Evolutionary conservation across 1,140 invertebrate genomes (phyloP).

Genomic region (Drosophila littoralis): DNA sequence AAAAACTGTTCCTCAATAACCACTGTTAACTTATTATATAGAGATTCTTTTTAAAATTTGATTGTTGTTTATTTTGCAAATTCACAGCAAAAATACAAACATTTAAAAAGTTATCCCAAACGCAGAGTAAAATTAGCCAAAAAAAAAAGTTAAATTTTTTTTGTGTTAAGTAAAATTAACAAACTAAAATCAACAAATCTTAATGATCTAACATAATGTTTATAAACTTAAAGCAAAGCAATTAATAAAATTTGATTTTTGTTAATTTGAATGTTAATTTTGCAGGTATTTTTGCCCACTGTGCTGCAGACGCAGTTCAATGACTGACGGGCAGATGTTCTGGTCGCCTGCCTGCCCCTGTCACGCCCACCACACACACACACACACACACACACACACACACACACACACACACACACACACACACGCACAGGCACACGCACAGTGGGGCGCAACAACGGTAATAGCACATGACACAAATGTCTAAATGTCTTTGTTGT

Average conservation of each 20-base stretch:
- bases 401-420: constrained; percentile 44
- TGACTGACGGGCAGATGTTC: constrained; percentile 66
- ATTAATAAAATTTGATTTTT: not conserved
- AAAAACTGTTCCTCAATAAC: no score
- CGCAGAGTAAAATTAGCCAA: not conserved
- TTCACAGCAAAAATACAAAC: no score
- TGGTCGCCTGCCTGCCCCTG: constrained; percentile 31
- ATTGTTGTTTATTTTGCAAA: no score
- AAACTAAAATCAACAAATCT: no score
- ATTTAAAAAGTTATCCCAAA: not conserved
- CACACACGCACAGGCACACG: constrained; percentile 20
- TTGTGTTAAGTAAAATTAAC: no score
- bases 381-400: constrained; percentile 25
- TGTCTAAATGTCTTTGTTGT: constrained; percentile 47
- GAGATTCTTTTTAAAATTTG: no score
- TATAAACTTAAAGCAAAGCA: no score
- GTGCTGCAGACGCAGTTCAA: constrained; percentile 64
- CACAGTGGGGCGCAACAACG: constrained; percentile 57
- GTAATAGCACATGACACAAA: constrained; percentile 71
- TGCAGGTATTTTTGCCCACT: constrained; percentile 7
- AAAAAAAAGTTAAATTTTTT: not conserved
- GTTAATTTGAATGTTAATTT: not conserved
- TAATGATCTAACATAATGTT: no score
- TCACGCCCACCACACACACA: constrained; percentile 37
- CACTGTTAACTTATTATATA: no score